Percentiles rank a stretch among this genome's conserved stretches.
phyloP scores from a whole-genome alignment of 2,888 invertebrate genomes.

The Epistrophe grossulariae region DNA sequence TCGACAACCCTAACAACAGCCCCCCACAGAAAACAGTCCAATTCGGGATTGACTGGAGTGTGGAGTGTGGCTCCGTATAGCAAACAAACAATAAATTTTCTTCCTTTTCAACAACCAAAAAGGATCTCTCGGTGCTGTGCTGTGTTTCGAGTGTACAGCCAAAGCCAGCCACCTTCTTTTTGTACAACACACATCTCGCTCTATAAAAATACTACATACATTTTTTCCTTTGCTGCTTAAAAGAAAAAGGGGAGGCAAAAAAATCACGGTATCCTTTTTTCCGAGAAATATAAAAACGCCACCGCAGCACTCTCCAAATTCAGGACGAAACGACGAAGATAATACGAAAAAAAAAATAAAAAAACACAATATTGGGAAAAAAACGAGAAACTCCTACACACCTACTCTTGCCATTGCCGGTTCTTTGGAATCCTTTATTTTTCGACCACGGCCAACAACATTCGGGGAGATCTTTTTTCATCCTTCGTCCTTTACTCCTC shows the following conservation, averaged over 20 bases:
- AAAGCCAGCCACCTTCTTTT: conserved; percentile 46
- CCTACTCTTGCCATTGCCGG: conserved; percentile 65
- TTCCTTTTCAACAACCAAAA: conserved; percentile 74
- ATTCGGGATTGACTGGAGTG: conserved; percentile 75
- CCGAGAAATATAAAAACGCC: conserved; percentile 72
- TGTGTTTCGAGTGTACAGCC: conserved; percentile 26
- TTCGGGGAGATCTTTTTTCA: conserved; percentile 72
- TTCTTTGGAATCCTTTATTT: conserved; percentile 66
- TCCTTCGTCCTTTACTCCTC: conserved; percentile 59
- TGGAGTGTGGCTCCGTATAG: conserved; percentile 74
- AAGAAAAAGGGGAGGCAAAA: conserved; percentile 50
- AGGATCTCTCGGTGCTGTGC: conserved; percentile 56
- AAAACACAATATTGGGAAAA: conserved; percentile 8
- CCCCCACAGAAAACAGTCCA: conserved; percentile 75
- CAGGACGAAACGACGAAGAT: conserved; percentile 54
- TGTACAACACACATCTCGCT: conserved; percentile 38
- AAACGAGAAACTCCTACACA: conserved; percentile 63
- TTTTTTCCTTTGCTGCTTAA: conserved; percentile 39
- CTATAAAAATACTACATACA: conserved; percentile 31
- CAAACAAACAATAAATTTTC: conserved; percentile 76
- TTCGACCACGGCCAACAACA: conserved; percentile 69
- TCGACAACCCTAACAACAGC: conserved; percentile 75
- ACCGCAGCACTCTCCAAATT: conserved; percentile 62
- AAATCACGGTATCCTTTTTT: conserved; percentile 60
- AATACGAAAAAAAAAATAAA: conserved; percentile 21